phyloP scores from a whole-genome alignment of 2,113 vertebrate genomes.

The Hydrolagus affinis region DNA sequence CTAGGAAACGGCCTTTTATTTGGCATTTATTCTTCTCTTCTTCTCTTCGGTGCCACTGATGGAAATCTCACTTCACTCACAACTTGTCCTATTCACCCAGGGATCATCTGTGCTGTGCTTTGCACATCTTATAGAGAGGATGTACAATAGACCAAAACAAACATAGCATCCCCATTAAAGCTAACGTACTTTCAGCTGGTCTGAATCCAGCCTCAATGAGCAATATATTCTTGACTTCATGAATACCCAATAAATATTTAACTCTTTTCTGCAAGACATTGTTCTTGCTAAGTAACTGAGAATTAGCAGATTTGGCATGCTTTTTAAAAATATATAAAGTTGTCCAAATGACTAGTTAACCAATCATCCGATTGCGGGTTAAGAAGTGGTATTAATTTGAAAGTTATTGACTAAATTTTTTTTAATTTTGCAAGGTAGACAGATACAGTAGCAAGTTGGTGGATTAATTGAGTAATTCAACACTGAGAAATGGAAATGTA shows the following conservation, averaged over 20 bases:
- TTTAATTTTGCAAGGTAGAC: too few species aligned
- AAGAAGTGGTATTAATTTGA: not conserved
- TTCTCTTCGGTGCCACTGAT: not conserved
- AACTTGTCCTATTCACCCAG: not conserved
- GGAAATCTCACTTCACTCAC: slow-evolving; percentile 22
- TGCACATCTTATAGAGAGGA: not conserved
- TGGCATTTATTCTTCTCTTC: not conserved
- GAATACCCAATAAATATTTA: not conserved
- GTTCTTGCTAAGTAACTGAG: slow-evolving; percentile 1
- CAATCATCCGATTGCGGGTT: slow-evolving; percentile 14
- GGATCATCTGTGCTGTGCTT: not conserved
- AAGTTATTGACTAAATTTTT: too few species aligned
- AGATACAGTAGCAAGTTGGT: too few species aligned
- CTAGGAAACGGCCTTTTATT: slow-evolving; percentile 1
- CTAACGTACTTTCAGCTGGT: not conserved
- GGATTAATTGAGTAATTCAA: too few species aligned
- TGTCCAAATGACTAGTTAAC: slow-evolving; percentile 15
- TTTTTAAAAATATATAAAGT: not conserved
- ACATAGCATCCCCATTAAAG: not conserved
- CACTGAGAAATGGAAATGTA: too few species aligned
- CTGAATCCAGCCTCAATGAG: slow-evolving; percentile 10
- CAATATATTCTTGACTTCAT: not conserved
- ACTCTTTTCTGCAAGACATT: slow-evolving; percentile 3
- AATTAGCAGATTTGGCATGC: not conserved
- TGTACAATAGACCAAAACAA: not conserved